Evolutionary conservation across 1,140 invertebrate genomes (phyloP).

Genomic region (Propsilocerus akamusi): DNA sequence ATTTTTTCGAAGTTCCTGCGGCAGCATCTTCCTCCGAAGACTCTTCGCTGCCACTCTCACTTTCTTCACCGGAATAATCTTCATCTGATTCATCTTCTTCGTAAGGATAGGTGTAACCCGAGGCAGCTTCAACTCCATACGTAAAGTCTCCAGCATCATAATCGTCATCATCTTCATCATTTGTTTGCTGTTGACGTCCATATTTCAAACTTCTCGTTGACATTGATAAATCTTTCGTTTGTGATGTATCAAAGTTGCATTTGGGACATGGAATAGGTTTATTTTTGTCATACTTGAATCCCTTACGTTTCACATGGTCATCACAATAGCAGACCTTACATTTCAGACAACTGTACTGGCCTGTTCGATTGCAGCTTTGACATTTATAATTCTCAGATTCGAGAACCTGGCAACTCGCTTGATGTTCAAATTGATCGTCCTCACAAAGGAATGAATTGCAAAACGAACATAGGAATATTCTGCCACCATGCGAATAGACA

Average conservation of each 20-base stretch:
- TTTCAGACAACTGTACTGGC: conserved; percentile 84
- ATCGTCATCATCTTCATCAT: conserved; percentile 32
- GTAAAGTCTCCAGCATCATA: conserved; percentile 27
- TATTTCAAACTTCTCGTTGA: conserved; percentile 73
- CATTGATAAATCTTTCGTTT: conserved; percentile 89
- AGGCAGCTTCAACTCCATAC: conserved; percentile 3
- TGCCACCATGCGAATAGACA: conserved; percentile 87
- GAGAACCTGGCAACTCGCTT: conserved; percentile 88
- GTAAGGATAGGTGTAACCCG: neutral
- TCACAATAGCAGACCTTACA: conserved; percentile 96
- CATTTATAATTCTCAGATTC: conserved; percentile 90
- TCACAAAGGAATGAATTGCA: conserved; percentile 84
- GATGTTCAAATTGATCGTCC: conserved; percentile 97
- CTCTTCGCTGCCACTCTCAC: neutral
- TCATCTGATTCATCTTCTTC: neutral
- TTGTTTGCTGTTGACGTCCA: conserved; percentile 54
- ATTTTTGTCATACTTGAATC: conserved; percentile 81
- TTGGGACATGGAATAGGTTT: conserved; percentile 85
- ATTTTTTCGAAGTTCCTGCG: no score
- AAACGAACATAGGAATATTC: conserved; percentile 86
- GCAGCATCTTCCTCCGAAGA: no score
- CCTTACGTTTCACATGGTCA: conserved; percentile 84
- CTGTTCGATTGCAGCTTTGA: conserved; percentile 83
- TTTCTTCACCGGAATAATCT: neutral
- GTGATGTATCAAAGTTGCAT: conserved; percentile 75